Evolutionary conservation across 2,797 vertebrate species (phyloP).

Genomic region (Xenentodon cancila): DNA sequence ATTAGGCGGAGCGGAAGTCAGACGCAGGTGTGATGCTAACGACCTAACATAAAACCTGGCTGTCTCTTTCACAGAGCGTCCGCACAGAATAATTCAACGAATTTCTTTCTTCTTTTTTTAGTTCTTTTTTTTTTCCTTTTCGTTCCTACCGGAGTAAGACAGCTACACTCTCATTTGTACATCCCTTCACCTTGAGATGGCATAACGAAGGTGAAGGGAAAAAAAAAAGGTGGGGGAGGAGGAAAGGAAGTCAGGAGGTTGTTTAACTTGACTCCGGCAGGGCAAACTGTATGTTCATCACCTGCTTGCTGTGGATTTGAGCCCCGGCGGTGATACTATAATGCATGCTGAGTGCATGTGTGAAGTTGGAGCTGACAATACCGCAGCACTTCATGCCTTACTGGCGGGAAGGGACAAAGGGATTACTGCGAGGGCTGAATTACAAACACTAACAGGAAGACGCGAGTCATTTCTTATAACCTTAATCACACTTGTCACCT

Average conservation of each 20-base stretch:
- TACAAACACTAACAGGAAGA: not conserved
- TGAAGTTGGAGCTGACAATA: slow-evolving; percentile 47
- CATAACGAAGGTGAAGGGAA: not conserved
- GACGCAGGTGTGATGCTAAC: slow-evolving; percentile 52
- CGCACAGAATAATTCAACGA: slow-evolving; percentile 16
- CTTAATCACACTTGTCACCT: slow-evolving; percentile 39
- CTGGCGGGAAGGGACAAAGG: slow-evolving; percentile 31
- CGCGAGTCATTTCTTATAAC: not conserved
- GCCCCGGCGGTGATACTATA: slow-evolving; percentile 10
- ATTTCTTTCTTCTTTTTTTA: slow-evolving; percentile 3
- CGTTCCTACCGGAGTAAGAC: not conserved
- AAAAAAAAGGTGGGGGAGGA: not conserved
- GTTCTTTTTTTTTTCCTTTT: slow-evolving; percentile 12
- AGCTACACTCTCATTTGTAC: not conserved
- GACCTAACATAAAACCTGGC: slow-evolving; percentile 47
- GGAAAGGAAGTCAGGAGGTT: not conserved
- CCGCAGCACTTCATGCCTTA: slow-evolving; percentile 23
- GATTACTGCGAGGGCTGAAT: slow-evolving; percentile 40
- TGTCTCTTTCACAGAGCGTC: slow-evolving; percentile 15
- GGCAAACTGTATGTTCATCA: slow-evolving; percentile 27
- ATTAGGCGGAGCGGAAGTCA: slow-evolving; percentile 50
- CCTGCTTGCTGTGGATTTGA: slow-evolving; percentile 31
- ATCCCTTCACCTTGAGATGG: slow-evolving; percentile 2
- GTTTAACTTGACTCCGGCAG: slow-evolving; percentile 41
- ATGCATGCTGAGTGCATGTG: slow-evolving; percentile 22